Base-by-base conservation (phyloP, 2,113 vertebrate genomes). In the Saguinus imperator region DNA sequence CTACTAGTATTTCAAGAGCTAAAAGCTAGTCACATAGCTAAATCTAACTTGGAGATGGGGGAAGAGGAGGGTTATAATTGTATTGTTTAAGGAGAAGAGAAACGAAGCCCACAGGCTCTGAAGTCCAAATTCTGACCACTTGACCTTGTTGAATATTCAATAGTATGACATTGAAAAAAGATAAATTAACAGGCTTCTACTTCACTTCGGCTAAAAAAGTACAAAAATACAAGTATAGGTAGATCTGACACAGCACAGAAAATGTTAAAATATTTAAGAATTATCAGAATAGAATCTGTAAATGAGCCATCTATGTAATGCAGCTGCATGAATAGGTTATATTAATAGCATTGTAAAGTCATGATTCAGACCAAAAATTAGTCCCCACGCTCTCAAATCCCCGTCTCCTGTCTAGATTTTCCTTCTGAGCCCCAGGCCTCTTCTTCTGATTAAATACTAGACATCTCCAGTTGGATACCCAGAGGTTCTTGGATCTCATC, bases 181-280 rank as follows among this genome's bases (percentile, higher is more conserved):
- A 68, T 27, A 70, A 95, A 35, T 25, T 8, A 18, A n/a, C 1
- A 20, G 66, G 23, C 14, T 83, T 96, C 45, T 3, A 57, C 29
- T 88, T 85, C 89, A 91, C 68, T 79, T 94, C 85, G n/a, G 12
- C 32, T 68, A 29, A 87, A 93, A 84, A 88, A 35, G 23, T 58
- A 45, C 6, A 57, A 37, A 89, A 88, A 18, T 57, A 40, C 37
- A 82, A 79, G 32, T 20, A 66, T 6, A 52, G 66, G 27, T 20
- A 86, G 35, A 86, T 58, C 13, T 75, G 73, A 35, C 16, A 57
- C 4, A 55, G 58, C 9, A 64, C 11, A 45, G 9, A 52, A 77
- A 81, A 64, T 25, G 1, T 50, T 92, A 94, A 89, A 96, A 35
- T 50, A 55, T 21, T 86, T 29, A 37, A 50, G 35, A 35, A 82